phyloP scores from a whole-genome alignment of 2,888 invertebrate species.

The Mylabris sibirica region DNA sequence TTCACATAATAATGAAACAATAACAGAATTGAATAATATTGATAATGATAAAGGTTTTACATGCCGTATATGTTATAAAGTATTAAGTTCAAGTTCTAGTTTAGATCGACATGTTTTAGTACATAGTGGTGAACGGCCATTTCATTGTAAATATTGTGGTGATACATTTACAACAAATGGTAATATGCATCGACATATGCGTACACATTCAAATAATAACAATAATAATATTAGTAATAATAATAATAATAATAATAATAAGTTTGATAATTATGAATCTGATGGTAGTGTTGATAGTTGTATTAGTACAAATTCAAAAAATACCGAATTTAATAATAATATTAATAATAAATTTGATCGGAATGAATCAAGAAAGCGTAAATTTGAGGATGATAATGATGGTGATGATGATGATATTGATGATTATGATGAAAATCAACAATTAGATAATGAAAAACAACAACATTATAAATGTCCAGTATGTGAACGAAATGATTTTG shows the following conservation, averaged over 20 bases:
- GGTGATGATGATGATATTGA: slow-evolving; percentile 43
- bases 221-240: slow-evolving; percentile 47
- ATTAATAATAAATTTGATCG: slow-evolving; percentile 34
- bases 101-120: slow-evolving; percentile 81
- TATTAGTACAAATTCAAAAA: slow-evolving; percentile 55
- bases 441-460: slow-evolving; percentile 19
- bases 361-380: slow-evolving; percentile 56
- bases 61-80: slow-evolving; percentile 74
- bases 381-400: slow-evolving; percentile 53
- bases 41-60: slow-evolving; percentile 63
- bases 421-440: slow-evolving; percentile 22
- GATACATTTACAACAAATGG: slow-evolving; percentile 86
- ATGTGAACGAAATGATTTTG: slow-evolving; percentile 70
- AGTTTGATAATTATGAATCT: slow-evolving; percentile 68
- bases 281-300: slow-evolving; percentile 65
- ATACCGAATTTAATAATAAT: slow-evolving; percentile 59
- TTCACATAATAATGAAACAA: slow-evolving; percentile 66
- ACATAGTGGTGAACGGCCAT: slow-evolving; percentile 82
- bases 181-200: slow-evolving; percentile 84
- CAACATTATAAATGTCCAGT: slow-evolving; percentile 66
- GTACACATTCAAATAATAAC: slow-evolving; percentile 67
- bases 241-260: slow-evolving; percentile 56
- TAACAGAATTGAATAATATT: slow-evolving; percentile 54
- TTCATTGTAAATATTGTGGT: slow-evolving; percentile 79
- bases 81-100: slow-evolving; percentile 79